phyloP scores from a whole-genome alignment of 2,113 vertebrate genomes.

The Setophaga coronata region DNA sequence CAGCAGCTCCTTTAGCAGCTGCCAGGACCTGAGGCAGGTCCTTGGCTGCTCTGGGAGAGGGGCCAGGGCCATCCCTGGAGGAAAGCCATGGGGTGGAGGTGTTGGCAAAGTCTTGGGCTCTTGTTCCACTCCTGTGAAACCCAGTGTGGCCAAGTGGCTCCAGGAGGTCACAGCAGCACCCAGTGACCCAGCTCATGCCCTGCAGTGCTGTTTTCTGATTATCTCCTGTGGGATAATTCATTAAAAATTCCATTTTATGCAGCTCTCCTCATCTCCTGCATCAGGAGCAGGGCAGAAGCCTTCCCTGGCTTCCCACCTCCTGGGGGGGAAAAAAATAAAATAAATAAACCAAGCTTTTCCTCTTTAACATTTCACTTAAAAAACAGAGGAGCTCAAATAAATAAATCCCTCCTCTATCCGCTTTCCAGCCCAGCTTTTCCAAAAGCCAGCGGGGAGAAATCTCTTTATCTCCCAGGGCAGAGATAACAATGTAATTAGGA shows the following conservation, averaged over 20 bases:
- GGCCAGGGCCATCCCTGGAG: neutral
- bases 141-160: neutral
- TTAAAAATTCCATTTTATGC: fast-evolving
- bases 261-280: neutral
- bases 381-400: neutral
- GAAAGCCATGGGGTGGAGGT: neutral
- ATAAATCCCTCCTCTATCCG: neutral
- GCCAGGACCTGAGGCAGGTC: neutral
- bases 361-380: constrained; percentile 11
- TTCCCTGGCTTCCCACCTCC: neutral
- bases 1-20: constrained; percentile 2
- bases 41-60: neutral
- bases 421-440: neutral
- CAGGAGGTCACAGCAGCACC: neutral
- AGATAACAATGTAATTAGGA: constrained; percentile 25
- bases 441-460: constrained; percentile 11
- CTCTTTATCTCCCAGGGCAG: constrained; percentile 15
- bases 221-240: neutral
- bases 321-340: fast-evolving
- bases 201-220: neutral
- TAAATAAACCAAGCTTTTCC: neutral
- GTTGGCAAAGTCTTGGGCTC: neutral
- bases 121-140: neutral
- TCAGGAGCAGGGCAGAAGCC: neutral
- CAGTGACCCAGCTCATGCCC: fast-evolving